These are phyloP conservation scores for Sinocyclocheilus anophthalmus DNA, from an alignment of 2,113 vertebrate species.

Conservation along the genomic window DNA sequence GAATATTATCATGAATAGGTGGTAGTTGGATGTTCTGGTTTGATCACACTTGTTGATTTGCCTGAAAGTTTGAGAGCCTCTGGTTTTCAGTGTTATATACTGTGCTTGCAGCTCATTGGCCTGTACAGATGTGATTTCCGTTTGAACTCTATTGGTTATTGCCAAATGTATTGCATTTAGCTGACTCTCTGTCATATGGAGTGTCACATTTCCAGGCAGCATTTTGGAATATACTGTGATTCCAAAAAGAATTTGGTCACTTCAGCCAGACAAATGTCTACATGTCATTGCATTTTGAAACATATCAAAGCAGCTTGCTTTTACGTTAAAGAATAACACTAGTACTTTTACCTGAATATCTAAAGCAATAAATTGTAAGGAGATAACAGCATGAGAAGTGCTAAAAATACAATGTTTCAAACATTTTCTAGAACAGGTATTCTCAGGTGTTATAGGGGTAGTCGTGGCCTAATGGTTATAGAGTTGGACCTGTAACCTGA, in stretches of 20 bases:
- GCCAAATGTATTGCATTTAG: not conserved
- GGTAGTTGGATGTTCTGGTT: not conserved
- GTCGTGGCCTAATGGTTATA: no score
- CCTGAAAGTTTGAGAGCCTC: not conserved
- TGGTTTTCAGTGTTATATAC: not conserved
- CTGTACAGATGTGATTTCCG: slow-evolving; percentile 12
- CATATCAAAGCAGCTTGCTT: slow-evolving; percentile 19
- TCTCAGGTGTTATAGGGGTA: not conserved
- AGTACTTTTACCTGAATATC: not conserved
- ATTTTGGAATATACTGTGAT: not conserved
- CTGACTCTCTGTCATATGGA: not conserved
- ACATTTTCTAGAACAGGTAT: not conserved
- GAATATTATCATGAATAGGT: not conserved
- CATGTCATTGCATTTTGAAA: not conserved
- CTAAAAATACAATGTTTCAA: no score
- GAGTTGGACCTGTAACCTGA: no score
- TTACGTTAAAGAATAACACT: not conserved
- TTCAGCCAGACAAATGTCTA: slow-evolving; percentile 15
- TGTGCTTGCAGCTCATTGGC: not conserved
- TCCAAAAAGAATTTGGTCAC: not conserved
- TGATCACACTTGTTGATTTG: not conserved
- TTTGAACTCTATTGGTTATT: not conserved
- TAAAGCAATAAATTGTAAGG: not conserved
- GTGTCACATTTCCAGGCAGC: slow-evolving; percentile 18
- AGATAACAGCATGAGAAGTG: not conserved